A percentile compares a stretch with the other conserved stretches of the same genome.
Evolutionary conservation across 1,140 invertebrate species (phyloP).

Genomic region (Brachionus manjavacas): DNA sequence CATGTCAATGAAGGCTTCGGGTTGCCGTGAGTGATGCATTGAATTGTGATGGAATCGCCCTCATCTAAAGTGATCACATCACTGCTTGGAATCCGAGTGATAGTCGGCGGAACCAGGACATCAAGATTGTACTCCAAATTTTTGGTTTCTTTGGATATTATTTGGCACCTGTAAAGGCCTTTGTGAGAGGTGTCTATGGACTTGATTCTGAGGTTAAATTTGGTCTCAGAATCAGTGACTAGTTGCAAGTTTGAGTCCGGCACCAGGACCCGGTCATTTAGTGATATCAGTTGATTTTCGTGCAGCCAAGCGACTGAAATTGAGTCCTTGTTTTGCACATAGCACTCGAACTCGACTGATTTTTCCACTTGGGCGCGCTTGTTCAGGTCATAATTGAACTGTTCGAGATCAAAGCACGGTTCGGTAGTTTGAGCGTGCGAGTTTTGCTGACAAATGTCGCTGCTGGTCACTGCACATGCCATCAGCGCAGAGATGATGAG

Average conservation of each 20-base stretch:
- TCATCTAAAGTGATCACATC: conserved; percentile 25
- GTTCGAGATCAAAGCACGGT: not conserved
- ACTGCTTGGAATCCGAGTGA: not conserved
- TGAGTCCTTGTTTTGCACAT: conserved; percentile 26
- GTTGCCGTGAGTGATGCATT: conserved; percentile 36
- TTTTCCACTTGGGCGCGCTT: not conserved
- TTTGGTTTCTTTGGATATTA: conserved; percentile 6
- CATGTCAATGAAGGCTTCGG: conserved; percentile 5
- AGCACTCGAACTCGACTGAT: conserved; percentile 5
- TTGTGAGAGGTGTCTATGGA: not conserved
- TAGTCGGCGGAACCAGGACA: not conserved
- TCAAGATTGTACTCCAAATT: conserved; percentile 32
- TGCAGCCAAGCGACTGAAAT: conserved; percentile 17
- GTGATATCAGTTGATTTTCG: conserved; percentile 34
- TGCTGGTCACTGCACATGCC: not conserved
- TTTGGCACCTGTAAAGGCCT: conserved; percentile 26
- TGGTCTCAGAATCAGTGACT: not conserved
- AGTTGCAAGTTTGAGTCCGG: conserved; percentile 18
- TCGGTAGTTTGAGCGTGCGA: not conserved
- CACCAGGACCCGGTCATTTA: not conserved
- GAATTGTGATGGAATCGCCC: conserved; percentile 33
- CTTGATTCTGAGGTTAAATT: conserved; percentile 34
- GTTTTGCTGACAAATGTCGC: not conserved
- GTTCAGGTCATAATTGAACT: not conserved
- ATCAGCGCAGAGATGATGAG: not conserved